Percentiles rank a stretch among this genome's conserved stretches.
These are phyloP conservation scores for Pterocles burchelli DNA, from an alignment of 2,113 vertebrate genomes.

Conservation along the genomic window DNA sequence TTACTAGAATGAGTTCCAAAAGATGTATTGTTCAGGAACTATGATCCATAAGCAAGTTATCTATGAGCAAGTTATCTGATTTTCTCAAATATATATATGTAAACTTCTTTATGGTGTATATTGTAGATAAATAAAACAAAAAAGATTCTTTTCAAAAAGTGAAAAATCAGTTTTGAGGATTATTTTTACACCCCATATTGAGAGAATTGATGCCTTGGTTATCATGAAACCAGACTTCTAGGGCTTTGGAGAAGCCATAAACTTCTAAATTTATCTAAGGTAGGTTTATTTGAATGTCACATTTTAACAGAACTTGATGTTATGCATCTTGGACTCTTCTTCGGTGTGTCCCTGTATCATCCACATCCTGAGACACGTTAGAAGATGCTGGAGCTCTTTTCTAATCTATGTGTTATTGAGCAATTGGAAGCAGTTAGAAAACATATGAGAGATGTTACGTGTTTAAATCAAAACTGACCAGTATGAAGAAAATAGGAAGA, in stretches of 20 bases:
- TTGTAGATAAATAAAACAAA: not conserved
- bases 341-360: not conserved
- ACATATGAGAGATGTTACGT: not conserved
- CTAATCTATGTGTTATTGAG: not conserved
- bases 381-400: not conserved
- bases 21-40: not conserved
- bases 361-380: not conserved
- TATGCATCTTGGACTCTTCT: not conserved
- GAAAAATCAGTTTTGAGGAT: not conserved
- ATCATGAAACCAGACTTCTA: not conserved
- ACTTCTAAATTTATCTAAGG: not conserved
- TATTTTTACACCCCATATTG: not conserved
- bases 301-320: not conserved
- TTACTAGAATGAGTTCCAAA: not conserved
- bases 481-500: not conserved
- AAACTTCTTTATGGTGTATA: not conserved
- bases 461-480: not conserved
- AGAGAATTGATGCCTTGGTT: not conserved
- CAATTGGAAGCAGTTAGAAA: not conserved
- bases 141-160: not conserved
- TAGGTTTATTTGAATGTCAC: not conserved
- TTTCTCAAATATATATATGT: not conserved
- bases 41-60: not conserved
- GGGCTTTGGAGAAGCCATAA: not conserved
- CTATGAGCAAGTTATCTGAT: not conserved